Conservation (phyloP, 1,140 invertebrate genomes). For the Trichonephila clavipes region DNA sequence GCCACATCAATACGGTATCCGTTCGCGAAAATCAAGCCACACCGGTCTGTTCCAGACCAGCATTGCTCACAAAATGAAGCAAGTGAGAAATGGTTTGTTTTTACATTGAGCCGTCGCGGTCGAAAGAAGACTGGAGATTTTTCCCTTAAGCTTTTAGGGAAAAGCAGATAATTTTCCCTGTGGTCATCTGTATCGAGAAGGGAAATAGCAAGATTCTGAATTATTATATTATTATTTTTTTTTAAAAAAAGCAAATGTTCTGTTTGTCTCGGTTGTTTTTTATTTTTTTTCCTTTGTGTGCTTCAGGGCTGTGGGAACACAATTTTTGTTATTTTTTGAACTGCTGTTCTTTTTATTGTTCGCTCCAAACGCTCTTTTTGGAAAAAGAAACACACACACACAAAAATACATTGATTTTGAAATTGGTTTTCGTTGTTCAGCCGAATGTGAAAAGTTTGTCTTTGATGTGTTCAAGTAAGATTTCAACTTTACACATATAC, state of each 20-base stretch:
- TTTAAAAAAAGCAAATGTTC: neutral
- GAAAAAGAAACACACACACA: neutral
- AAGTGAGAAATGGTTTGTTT: constrained; percentile 19
- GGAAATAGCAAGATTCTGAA: neutral
- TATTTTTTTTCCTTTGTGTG: neutral
- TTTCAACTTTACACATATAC: too few species aligned
- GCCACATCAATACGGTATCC: constrained; percentile 27
- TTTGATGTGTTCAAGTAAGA: neutral
- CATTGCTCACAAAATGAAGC: neutral
- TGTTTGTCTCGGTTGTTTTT: neutral
- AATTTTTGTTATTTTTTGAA: neutral
- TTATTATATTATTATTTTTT: neutral
- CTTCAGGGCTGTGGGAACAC: neutral
- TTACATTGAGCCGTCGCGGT: neutral
- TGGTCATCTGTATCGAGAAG: neutral
- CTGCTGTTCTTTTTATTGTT: neutral
- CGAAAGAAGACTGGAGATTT: neutral
- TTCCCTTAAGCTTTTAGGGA: neutral
- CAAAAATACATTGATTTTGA: neutral
- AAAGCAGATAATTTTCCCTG: neutral
- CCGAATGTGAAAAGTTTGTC: neutral
- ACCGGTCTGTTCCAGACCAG: neutral
- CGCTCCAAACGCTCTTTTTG: neutral
- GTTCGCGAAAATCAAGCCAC: neutral
- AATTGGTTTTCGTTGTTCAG: neutral